Conservation (phyloP, 2,797 vertebrate species). For the Orientallactaga sibirica region DNA sequence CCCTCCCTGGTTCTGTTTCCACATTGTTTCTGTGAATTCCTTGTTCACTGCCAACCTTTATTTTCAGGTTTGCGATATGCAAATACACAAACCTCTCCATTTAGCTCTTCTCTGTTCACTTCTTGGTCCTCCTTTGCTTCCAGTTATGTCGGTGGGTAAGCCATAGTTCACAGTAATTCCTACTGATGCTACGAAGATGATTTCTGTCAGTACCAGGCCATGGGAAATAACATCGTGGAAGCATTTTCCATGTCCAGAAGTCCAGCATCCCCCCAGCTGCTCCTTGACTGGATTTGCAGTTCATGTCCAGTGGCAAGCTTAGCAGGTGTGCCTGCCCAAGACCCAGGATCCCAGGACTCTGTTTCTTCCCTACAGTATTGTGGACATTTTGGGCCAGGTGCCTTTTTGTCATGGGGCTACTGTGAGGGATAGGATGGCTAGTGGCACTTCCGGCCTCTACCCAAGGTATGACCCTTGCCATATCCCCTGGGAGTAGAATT, state of each 20-base stretch:
- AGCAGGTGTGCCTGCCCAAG: background rate
- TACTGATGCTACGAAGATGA: constrained; percentile 10
- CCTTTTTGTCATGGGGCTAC: background rate
- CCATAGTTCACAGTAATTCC: background rate
- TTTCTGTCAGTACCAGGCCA: constrained; percentile 11
- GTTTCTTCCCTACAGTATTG: background rate
- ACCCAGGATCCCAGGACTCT: fast-evolving
- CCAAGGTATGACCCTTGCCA: background rate
- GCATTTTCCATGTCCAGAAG: constrained; percentile 52
- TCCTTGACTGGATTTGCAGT: background rate
- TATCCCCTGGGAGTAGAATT: background rate
- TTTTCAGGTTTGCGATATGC: background rate
- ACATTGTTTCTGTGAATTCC: background rate
- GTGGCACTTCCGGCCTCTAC: background rate
- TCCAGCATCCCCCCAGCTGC: background rate
- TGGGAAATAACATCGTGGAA: constrained; percentile 65
- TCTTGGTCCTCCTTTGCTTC: constrained; percentile 23
- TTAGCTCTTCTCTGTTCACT: background rate
- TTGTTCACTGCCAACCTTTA: background rate
- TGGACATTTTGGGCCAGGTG: background rate
- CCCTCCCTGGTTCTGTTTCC: background rate
- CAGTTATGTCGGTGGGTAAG: background rate
- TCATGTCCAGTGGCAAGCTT: background rate
- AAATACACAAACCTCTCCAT: background rate
- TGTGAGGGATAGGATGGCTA: background rate